A percentile compares a stretch with the other conserved stretches of the same genome.
Evolutionary conservation across 2,797 vertebrate genomes (phyloP).

Genomic region (Danio jaintianensis): DNA sequence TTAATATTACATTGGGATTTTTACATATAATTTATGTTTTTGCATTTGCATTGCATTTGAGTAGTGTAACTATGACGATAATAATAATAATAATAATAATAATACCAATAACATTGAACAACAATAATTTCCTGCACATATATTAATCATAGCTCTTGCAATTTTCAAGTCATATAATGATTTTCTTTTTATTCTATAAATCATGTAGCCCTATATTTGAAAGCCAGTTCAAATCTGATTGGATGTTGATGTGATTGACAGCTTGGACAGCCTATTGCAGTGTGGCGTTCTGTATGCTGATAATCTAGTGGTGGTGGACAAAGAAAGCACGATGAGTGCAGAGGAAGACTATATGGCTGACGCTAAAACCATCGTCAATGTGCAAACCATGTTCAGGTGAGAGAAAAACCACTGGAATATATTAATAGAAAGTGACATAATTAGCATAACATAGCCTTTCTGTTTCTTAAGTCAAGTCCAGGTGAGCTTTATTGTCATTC

Average conservation of each 20-base stretch:
- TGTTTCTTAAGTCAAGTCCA: background rate
- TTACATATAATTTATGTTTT: too few species aligned
- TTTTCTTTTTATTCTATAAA: background rate
- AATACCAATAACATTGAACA: background rate
- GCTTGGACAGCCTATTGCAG: constrained; percentile 93
- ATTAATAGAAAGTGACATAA: background rate
- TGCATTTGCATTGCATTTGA: background rate
- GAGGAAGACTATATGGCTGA: constrained; percentile 97
- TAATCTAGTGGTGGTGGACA: constrained; percentile 95
- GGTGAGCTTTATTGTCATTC: too few species aligned
- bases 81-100: too few species aligned
- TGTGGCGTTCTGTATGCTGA: constrained; percentile 94
- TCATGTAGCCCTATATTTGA: background rate
- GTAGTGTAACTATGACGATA: background rate
- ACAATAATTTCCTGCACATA: background rate
- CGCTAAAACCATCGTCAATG: constrained; percentile 95
- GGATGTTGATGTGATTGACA: constrained; percentile 64
- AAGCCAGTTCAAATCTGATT: constrained; percentile 1
- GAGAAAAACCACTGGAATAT: background rate
- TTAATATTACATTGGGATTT: too few species aligned
- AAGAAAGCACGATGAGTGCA: constrained; percentile 96
- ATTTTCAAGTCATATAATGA: background rate
- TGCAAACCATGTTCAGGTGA: constrained; percentile 97
- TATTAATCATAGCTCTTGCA: background rate
- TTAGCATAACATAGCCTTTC: background rate